Conservation (phyloP, 1,140 invertebrate genomes). For the Alviniconcha marisindica region DNA sequence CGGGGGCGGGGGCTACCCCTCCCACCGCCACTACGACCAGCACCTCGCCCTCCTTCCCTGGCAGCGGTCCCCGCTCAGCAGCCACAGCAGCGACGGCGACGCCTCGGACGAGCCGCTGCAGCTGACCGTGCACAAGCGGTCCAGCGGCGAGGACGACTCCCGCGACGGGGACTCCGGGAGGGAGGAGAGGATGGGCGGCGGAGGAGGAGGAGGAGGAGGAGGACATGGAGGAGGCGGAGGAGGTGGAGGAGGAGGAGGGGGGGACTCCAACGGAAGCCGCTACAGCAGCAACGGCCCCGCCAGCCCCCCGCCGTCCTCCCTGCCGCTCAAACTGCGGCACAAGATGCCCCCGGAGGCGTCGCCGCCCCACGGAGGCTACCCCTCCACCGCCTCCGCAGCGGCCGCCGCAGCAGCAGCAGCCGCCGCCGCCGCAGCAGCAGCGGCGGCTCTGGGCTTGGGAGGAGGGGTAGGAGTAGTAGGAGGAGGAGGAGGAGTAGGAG, state of each 20-base stretch:
- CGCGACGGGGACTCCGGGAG: not conserved
- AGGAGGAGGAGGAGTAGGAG: too few relatives aligned
- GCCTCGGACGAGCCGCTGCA: slow-evolving; percentile 52
- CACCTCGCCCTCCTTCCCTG: not conserved
- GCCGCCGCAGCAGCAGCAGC: too few relatives aligned
- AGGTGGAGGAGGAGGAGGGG: not conserved
- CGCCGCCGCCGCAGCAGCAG: too few relatives aligned
- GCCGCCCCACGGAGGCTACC: slow-evolving; percentile 35
- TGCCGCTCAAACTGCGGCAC: slow-evolving; percentile 69
- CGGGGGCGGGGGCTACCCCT: not conserved
- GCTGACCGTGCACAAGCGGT: slow-evolving; percentile 48
- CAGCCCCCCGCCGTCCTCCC: slow-evolving; percentile 51
- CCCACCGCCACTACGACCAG: slow-evolving; percentile 4
- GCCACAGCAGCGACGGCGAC: slow-evolving; percentile 46
- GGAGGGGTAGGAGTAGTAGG: too few relatives aligned
- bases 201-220: not conserved
- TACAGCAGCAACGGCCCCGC: slow-evolving; percentile 4
- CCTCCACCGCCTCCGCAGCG: slow-evolving; percentile 42
- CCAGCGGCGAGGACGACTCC: slow-evolving; percentile 29
- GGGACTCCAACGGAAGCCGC: slow-evolving; percentile 31
- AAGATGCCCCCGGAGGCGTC: slow-evolving; percentile 54
- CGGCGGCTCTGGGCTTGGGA: too few relatives aligned
- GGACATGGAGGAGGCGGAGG: too few relatives aligned
- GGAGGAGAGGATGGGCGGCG: not conserved
- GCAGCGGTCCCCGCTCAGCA: slow-evolving; percentile 41